phyloP scores from a whole-genome alignment of 2,797 vertebrate genomes.

The Scolopax bukidnonensis region DNA sequence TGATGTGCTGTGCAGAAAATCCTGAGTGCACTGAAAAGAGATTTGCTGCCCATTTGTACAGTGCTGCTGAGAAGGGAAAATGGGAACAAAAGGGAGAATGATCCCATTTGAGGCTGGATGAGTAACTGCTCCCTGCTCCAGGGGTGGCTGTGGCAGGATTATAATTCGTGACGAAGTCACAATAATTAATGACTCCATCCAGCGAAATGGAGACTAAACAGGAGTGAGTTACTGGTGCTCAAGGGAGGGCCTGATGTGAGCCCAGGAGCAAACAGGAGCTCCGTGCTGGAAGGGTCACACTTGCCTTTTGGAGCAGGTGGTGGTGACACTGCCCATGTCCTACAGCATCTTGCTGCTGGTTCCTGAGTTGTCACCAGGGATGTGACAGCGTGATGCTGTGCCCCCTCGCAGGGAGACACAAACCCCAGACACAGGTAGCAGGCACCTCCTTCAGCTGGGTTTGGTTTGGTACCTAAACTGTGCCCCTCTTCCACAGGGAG shows the following conservation, averaged over 20 bases:
- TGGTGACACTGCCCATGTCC: accelerated
- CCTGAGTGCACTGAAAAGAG: accelerated
- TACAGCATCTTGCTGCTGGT: neutral
- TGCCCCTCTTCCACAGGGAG: accelerated
- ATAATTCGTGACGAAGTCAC: neutral
- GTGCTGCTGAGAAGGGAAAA: neutral
- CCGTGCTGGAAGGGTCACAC: neutral
- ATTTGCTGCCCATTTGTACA: neutral
- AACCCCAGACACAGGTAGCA: accelerated
- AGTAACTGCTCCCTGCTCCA: neutral
- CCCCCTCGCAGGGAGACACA: too few relatives aligned
- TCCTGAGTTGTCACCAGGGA: accelerated
- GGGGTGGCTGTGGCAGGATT: neutral
- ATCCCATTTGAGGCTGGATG: neutral
- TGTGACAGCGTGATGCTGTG: neutral
- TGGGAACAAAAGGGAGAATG: neutral
- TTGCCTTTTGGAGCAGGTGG: neutral
- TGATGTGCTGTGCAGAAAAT: neutral
- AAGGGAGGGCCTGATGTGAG: neutral
- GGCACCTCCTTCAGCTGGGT: neutral
- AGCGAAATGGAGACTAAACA: neutral
- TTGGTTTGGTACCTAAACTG: neutral
- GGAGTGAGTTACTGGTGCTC: neutral
- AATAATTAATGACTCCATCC: neutral
- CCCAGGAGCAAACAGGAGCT: neutral